phyloP scores from a whole-genome alignment of 1,140 invertebrate species.

The Steinernema feltiae region DNA sequence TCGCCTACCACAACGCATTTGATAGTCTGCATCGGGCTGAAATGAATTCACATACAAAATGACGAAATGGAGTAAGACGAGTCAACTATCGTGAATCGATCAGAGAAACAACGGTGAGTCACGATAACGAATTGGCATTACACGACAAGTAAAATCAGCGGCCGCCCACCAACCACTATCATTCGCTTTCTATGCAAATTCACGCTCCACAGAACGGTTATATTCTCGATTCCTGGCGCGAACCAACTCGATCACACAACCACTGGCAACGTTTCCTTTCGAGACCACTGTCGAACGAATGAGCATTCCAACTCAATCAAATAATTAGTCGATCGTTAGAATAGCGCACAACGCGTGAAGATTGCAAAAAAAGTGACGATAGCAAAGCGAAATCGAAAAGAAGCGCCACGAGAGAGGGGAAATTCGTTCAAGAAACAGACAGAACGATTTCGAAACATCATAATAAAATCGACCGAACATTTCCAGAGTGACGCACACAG shows the following conservation, averaged over 20 bases:
- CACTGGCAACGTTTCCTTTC: no score
- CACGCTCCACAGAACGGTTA: no score
- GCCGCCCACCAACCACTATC: not conserved
- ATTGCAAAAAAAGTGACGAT: no score
- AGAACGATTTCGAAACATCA: no score
- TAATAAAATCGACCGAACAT: not conserved
- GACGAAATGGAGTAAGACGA: not conserved
- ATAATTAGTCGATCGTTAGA: no score
- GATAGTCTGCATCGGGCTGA: conserved; percentile 33
- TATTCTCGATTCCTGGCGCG: no score
- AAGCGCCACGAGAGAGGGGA: not conserved
- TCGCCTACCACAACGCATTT: conserved; percentile 44
- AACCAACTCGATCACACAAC: no score
- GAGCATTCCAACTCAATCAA: no score
- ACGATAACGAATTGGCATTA: not conserved
- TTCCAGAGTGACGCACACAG: not conserved
- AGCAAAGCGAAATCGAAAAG: not conserved
- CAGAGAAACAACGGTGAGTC: not conserved
- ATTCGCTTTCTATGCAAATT: not conserved
- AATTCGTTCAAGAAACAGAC: no score
- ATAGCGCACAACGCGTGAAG: no score
- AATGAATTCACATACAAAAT: not conserved
- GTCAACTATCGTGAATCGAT: not conserved
- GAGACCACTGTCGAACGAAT: no score
- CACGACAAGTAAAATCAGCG: not conserved